phyloP scores from a whole-genome alignment of 2,797 vertebrate species.

The Onychomys torridus region DNA sequence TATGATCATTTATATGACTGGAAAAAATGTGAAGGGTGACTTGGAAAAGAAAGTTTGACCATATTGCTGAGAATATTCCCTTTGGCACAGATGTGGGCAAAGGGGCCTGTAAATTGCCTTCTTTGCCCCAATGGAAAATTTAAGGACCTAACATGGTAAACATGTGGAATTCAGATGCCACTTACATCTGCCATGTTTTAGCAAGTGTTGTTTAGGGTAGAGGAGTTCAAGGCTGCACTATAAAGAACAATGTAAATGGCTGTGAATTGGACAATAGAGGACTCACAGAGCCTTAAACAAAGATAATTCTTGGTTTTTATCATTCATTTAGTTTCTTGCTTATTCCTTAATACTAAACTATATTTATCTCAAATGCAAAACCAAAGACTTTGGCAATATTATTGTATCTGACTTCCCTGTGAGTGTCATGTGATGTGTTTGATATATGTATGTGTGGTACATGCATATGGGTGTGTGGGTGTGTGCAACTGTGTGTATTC shows the following conservation, averaged over 20 bases:
- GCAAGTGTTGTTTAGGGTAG: not conserved
- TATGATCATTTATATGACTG: not conserved
- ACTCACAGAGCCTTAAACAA: not conserved
- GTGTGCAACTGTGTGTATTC: not conserved
- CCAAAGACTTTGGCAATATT: not conserved
- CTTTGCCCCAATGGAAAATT: not conserved
- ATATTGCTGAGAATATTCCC: not conserved
- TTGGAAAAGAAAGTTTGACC: conserved; percentile 10
- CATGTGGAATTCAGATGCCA: not conserved
- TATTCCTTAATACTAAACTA: not conserved
- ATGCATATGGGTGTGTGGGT: not conserved
- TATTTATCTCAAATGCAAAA: not conserved
- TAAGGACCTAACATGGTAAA: not conserved
- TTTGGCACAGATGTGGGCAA: not conserved
- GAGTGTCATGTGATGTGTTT: not conserved
- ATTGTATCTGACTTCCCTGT: not conserved
- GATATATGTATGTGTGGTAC: not conserved
- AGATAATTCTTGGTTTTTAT: not conserved
- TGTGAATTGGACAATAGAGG: not conserved
- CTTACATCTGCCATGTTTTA: not conserved
- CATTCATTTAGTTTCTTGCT: not conserved
- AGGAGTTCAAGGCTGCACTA: not conserved
- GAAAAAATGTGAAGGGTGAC: not conserved
- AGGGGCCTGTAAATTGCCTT: not conserved
- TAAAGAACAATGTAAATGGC: not conserved